phyloP scores from a whole-genome alignment of 2,113 vertebrate species.

The Tachuris rubrigastra region DNA sequence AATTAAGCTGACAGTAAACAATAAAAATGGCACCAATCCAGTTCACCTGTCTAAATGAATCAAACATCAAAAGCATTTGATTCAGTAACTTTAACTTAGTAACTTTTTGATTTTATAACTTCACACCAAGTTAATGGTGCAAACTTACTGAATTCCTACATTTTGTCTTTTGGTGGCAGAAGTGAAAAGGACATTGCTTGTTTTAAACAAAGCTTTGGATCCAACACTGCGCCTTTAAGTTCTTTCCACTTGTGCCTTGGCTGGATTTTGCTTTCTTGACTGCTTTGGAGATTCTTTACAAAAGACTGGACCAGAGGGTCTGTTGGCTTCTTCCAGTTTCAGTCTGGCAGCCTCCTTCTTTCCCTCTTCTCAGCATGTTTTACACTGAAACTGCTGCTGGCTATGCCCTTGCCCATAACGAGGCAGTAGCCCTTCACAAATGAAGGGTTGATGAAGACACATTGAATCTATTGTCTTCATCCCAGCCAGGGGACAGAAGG shows the following conservation, averaged over 20 bases:
- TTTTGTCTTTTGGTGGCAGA: background rate
- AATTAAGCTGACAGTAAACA: background rate
- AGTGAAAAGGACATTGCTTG: background rate
- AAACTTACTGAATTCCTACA: background rate
- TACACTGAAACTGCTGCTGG: background rate
- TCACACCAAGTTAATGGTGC: background rate
- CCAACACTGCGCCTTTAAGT: background rate
- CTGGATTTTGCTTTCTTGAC: conserved; percentile 10
- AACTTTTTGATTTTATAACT: background rate
- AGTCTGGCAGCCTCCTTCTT: background rate
- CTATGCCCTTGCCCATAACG: background rate
- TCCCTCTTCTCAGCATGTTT: background rate
- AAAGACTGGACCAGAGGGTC: background rate
- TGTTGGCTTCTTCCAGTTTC: background rate
- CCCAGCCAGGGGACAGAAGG: background rate
- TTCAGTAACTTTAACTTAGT: background rate
- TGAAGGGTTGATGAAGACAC: background rate
- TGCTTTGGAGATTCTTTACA: background rate
- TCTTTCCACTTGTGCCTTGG: conserved; percentile 21
- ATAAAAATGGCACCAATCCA: background rate
- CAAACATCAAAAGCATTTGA: background rate
- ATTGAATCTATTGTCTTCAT: background rate
- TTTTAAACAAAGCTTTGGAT: background rate
- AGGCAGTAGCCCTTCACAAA: background rate
- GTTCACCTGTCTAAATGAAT: background rate